Evolutionary conservation across 1,140 invertebrate genomes (phyloP).

Genomic region (Brachionus angularis): DNA sequence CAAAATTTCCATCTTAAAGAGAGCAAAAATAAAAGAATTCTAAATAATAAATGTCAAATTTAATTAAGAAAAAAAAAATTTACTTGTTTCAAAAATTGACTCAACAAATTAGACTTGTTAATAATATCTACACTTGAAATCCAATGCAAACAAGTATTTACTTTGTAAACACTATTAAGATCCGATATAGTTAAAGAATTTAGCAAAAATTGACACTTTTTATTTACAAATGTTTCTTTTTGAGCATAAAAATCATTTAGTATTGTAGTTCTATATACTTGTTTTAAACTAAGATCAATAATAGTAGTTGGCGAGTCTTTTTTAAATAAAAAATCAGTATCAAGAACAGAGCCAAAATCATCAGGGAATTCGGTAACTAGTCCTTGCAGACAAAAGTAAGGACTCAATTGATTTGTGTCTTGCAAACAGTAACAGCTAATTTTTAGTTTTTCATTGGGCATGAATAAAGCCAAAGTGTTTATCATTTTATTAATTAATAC

Average conservation of each 20-base stretch:
- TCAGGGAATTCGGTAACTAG: constrained; percentile 19
- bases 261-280: constrained; percentile 10
- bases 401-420: background rate
- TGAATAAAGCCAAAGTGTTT: constrained; percentile 23
- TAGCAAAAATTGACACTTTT: constrained; percentile 1
- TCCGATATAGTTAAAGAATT: background rate
- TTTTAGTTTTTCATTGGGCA: constrained; percentile 14
- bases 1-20: background rate
- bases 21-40: background rate
- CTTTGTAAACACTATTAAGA: background rate
- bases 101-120: background rate
- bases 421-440: background rate
- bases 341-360: background rate
- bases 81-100: background rate
- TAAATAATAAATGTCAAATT: background rate
- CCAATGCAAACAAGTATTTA: background rate
- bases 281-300: constrained; percentile 16
- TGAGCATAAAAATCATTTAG: background rate
- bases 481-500: constrained; percentile 33
- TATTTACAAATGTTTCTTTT: constrained; percentile 16
- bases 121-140: background rate
- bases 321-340: constrained; percentile 38
- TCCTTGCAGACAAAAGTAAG: constrained; percentile 1
- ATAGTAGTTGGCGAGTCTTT: constrained; percentile 1
- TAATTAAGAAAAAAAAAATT: background rate